Evolutionary conservation across 2,888 invertebrate genomes (phyloP).

Genomic region (Acutogordius australiensis): DNA sequence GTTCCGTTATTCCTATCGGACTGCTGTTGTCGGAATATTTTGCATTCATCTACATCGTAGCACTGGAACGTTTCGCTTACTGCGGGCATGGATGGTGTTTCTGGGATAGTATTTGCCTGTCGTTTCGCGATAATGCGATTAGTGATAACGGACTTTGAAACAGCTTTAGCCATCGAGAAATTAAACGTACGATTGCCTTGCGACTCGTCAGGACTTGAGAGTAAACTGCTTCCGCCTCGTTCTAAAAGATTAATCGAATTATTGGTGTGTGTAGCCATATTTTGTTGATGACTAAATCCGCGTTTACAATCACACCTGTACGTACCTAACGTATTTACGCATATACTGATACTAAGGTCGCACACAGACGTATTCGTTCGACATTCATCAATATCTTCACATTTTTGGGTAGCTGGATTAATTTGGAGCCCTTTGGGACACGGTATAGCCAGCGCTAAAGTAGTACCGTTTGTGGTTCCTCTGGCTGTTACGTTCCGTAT

Average conservation of each 20-base stretch:
- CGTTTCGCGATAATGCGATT: background rate
- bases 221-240: too few species aligned
- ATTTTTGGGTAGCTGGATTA: background rate
- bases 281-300: background rate
- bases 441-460: background rate
- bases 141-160: background rate
- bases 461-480: background rate
- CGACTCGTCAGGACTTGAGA: background rate
- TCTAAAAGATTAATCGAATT: too few species aligned
- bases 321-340: background rate
- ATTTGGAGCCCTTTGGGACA: background rate
- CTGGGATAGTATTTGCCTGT: background rate
- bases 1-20: background rate
- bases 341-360: background rate
- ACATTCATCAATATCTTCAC: constrained; percentile 9
- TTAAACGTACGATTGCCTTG: too few species aligned
- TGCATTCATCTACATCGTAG: background rate
- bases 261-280: background rate
- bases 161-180: background rate
- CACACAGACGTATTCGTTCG: background rate
- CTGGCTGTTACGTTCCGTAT: background rate
- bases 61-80: background rate
- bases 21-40: background rate
- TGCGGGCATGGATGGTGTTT: background rate
- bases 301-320: background rate